phyloP scores from a whole-genome alignment of 1,140 invertebrate genomes.

The Sinella curviseta region DNA sequence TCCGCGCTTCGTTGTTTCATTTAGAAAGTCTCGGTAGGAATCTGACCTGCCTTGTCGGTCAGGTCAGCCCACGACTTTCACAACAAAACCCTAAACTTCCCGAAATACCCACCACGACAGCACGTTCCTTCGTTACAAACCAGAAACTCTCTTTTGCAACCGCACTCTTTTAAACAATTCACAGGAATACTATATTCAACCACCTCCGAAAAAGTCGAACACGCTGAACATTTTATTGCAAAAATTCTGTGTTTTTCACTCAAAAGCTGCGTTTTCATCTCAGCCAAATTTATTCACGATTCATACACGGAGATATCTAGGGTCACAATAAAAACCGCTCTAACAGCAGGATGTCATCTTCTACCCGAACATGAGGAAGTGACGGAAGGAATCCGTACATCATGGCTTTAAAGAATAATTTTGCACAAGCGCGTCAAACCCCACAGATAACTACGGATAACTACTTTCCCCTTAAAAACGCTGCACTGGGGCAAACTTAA shows the following conservation, averaged over 20 bases:
- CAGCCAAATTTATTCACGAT: neutral
- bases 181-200: neutral
- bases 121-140: neutral
- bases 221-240: neutral
- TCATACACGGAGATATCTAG: no score
- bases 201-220: constrained; percentile 13
- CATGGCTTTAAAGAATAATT: no score
- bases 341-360: no score
- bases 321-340: no score
- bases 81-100: neutral
- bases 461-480: no score
- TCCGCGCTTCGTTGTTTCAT: constrained; percentile 44
- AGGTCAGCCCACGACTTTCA: constrained; percentile 14
- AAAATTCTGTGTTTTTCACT: neutral
- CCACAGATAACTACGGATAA: no score
- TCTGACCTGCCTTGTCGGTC: constrained; percentile 5
- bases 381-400: no score
- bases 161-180: neutral
- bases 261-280: neutral
- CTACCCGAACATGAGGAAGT: no score
- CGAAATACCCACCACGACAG: neutral
- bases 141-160: neutral
- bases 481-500: no score
- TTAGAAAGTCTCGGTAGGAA: neutral
- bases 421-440: no score